phyloP scores from a whole-genome alignment of 2,113 vertebrate genomes.

The Gorsachius goisagi region DNA sequence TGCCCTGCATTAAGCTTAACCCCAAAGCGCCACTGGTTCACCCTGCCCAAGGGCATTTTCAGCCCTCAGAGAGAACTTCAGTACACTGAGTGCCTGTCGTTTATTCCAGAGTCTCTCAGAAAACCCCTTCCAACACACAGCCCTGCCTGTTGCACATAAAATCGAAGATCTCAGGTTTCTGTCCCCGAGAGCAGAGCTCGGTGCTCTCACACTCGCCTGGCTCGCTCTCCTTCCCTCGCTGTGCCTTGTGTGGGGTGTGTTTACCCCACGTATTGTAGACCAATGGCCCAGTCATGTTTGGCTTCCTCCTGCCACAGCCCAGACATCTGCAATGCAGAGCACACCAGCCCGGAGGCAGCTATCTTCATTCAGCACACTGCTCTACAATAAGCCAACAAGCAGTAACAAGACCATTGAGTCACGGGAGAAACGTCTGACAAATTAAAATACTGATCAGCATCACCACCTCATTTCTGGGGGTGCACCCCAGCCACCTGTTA shows the following conservation, averaged over 20 bases:
- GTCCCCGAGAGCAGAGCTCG: not conserved
- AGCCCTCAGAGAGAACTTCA: not conserved
- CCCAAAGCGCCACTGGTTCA: not conserved
- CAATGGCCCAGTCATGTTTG: not conserved
- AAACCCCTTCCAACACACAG: not conserved
- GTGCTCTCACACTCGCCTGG: not conserved
- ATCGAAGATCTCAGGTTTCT: not conserved
- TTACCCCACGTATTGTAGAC: not conserved
- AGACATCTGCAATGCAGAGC: not conserved
- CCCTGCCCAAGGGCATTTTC: not conserved
- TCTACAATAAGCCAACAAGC: not conserved
- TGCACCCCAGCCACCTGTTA: not conserved
- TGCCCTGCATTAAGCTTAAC: not conserved
- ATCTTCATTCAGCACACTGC: too few species aligned
- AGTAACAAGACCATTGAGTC: not conserved
- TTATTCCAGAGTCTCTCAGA: not conserved
- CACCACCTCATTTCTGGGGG: not conserved
- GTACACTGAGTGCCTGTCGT: not conserved
- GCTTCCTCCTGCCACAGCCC: not conserved
- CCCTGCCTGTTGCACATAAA: not conserved
- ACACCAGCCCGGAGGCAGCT: not conserved
- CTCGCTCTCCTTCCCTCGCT: not conserved
- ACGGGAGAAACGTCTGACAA: not conserved
- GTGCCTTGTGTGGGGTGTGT: not conserved
- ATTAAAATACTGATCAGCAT: not conserved